A percentile compares a stretch with the other conserved stretches of the same genome.
Conservation (phyloP, 1,140 invertebrate genomes). For the Formica exsecta region DNA sequence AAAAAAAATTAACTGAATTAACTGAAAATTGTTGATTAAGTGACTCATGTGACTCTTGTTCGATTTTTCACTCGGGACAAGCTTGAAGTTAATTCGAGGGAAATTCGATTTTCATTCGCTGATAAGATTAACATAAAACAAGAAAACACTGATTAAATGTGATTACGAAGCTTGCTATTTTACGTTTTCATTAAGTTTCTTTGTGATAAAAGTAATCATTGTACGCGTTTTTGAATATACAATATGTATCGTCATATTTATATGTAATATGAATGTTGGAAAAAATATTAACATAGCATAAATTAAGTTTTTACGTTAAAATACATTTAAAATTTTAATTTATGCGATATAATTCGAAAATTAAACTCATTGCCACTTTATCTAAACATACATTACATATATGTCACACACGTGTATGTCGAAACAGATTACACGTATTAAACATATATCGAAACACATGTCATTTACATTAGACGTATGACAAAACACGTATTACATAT, state of each 20-base stretch:
- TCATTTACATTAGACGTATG: slow-evolving; percentile 22
- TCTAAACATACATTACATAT: neutral
- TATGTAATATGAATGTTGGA: neutral
- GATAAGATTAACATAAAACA: slow-evolving; percentile 20
- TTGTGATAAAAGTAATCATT: neutral
- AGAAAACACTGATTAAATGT: slow-evolving; percentile 40
- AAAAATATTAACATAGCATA: neutral
- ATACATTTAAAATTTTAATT: neutral
- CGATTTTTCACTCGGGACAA: slow-evolving; percentile 38
- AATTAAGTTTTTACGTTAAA: neutral
- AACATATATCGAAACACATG: slow-evolving; percentile 28
- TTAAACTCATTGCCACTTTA: neutral
- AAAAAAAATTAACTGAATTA: slow-evolving; percentile 37
- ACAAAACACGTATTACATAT: slow-evolving; percentile 12
- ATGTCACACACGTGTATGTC: neutral
- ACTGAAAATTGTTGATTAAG: slow-evolving; percentile 33
- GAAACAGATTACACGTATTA: slow-evolving; percentile 10
- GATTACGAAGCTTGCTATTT: slow-evolving; percentile 14
- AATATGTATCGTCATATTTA: neutral
- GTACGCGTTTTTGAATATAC: neutral
- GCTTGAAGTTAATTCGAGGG: neutral
- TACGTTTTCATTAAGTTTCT: neutral
- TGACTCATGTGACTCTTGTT: slow-evolving; percentile 12
- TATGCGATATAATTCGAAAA: neutral
- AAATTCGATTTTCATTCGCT: slow-evolving; percentile 36